phyloP scores from a whole-genome alignment of 2,113 vertebrate species.

The Passer montanus region DNA sequence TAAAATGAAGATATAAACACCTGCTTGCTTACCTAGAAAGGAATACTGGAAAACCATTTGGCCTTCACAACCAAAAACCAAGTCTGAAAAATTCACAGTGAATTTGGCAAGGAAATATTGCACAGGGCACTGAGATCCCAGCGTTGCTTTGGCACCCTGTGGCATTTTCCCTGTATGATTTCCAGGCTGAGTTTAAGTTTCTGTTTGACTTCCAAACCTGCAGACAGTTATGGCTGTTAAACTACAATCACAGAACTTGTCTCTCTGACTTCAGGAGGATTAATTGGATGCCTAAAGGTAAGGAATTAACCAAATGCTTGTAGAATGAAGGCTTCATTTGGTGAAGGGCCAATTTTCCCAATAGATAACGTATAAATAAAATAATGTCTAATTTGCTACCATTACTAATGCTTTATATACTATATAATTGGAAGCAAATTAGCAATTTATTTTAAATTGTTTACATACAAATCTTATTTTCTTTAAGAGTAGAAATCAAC shows the following conservation, averaged over 20 bases:
- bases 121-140: neutral
- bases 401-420: conserved; percentile 39
- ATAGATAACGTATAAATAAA: conserved; percentile 33
- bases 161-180: neutral
- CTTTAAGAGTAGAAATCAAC: conserved; percentile 61
- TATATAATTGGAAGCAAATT: conserved; percentile 51
- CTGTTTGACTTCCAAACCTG: neutral
- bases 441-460: conserved; percentile 68
- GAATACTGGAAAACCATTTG: neutral
- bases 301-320: neutral
- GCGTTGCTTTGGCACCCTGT: neutral
- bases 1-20: neutral
- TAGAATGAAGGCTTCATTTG: neutral
- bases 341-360: conserved; percentile 22
- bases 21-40: neutral
- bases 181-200: neutral
- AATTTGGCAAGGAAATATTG: neutral
- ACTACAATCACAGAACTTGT: neutral
- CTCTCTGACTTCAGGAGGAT: neutral
- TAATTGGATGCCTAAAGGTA: conserved; percentile 22
- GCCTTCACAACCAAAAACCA: neutral
- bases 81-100: neutral
- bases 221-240: neutral
- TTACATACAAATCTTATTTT: conserved; percentile 70
- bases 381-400: conserved; percentile 36